phyloP scores from a whole-genome alignment of 92 coral and sea anemone species.

The Epizoanthus stellaris region DNA sequence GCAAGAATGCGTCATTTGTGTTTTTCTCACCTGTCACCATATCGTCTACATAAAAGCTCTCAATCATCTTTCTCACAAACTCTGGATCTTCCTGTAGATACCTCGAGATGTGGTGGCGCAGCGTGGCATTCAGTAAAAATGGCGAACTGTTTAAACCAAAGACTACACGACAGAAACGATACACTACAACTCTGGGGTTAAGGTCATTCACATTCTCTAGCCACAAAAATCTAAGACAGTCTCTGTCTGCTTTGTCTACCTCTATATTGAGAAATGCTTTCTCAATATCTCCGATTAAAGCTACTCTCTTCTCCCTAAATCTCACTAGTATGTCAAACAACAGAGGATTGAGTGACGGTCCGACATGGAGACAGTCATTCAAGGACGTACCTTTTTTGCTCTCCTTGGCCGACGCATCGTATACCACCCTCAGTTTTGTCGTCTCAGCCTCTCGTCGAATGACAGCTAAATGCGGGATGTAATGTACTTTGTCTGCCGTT shows the following conservation, averaged over 20 bases:
- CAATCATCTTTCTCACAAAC: not conserved
- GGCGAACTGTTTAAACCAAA: constrained; percentile 52
- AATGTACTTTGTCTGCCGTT: constrained; percentile 38
- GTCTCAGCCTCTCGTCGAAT: constrained; percentile 43
- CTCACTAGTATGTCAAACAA: constrained; percentile 51
- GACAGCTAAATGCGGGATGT: constrained; percentile 53
- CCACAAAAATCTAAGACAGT: constrained; percentile 68
- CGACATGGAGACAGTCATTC: constrained; percentile 58
- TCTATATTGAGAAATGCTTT: constrained; percentile 62
- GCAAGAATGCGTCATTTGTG: no score
- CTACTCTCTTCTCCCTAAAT: constrained; percentile 52
- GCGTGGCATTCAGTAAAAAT: constrained; percentile 31
- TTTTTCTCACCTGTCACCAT: no score
- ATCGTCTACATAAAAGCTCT: no score
- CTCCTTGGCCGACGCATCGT: constrained; percentile 60
- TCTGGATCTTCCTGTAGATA: constrained; percentile 53
- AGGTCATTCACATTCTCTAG: constrained; percentile 25
- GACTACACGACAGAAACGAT: constrained; percentile 56
- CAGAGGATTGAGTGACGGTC: constrained; percentile 56
- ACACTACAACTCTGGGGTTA: constrained; percentile 2
- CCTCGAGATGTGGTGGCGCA: constrained; percentile 59
- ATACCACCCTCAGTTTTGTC: constrained; percentile 46
- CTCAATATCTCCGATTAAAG: constrained; percentile 52
- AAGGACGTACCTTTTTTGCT: constrained; percentile 25
- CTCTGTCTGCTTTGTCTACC: constrained; percentile 55